Conservation (phyloP, 2,113 vertebrate species). For the Macaca nemestrina region DNA sequence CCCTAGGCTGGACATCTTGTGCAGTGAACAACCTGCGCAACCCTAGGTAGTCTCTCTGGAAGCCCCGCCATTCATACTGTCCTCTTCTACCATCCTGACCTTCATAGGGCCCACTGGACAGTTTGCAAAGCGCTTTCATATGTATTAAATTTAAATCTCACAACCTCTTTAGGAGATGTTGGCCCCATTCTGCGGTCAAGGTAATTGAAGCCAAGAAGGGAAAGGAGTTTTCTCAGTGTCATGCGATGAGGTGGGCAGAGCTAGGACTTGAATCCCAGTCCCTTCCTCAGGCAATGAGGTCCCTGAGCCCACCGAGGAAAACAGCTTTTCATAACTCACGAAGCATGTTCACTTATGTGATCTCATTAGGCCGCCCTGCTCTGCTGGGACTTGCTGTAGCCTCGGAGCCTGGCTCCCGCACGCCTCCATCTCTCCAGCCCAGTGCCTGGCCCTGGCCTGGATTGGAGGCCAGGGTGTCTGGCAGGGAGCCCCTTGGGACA, state of each 20-base stretch:
- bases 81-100: background rate
- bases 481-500: conserved; percentile 29
- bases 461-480: background rate
- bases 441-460: background rate
- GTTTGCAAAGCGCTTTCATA: background rate
- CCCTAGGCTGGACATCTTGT: background rate
- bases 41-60: background rate
- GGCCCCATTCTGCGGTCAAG: background rate
- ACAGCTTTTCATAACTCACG: background rate
- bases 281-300: background rate
- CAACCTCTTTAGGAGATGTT: background rate
- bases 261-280: background rate
- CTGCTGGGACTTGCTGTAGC: background rate
- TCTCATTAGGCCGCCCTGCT: too few species aligned
- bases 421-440: background rate
- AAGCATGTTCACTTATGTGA: rapidly evolving
- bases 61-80: rapidly evolving
- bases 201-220: background rate
- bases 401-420: background rate
- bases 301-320: background rate
- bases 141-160: background rate
- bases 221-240: background rate
- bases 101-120: background rate
- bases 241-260: background rate
- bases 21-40: background rate